phyloP scores from a whole-genome alignment of 2,888 invertebrate genomes.

The Ectemnius cavifrons region DNA sequence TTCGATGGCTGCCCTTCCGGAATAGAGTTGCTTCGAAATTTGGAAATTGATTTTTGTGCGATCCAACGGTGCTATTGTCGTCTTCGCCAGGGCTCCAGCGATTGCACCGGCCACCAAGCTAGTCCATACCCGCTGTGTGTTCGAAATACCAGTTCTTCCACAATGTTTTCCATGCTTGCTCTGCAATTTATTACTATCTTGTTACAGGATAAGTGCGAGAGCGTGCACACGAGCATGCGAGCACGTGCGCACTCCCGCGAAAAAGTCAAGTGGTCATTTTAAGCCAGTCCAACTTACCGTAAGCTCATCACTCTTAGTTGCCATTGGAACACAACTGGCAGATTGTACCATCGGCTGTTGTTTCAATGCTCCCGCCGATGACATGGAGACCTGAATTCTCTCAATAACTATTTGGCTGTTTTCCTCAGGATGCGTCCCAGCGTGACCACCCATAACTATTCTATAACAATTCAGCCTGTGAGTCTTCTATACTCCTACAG shows the following conservation, averaged over 20 bases:
- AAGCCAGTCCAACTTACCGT: slow-evolving; percentile 13
- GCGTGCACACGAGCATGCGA: too few relatives aligned
- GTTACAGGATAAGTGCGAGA: slow-evolving; percentile 1
- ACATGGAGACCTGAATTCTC: slow-evolving; percentile 57
- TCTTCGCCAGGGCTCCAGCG: slow-evolving; percentile 97
- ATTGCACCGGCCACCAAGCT: slow-evolving; percentile 94
- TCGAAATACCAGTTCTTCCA: slow-evolving; percentile 68
- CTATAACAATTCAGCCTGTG: background rate
- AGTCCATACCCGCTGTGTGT: slow-evolving; percentile 84
- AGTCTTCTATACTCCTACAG: background rate
- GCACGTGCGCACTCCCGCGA: background rate
- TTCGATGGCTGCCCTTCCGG: slow-evolving; percentile 84
- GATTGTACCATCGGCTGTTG: slow-evolving; percentile 37
- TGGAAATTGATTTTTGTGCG: slow-evolving; percentile 99
- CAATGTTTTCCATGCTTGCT: slow-evolving; percentile 7
- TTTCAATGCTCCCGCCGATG: slow-evolving; percentile 51
- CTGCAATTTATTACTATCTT: slow-evolving; percentile 24
- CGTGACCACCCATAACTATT: slow-evolving; percentile 65
- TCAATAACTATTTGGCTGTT: slow-evolving; percentile 58
- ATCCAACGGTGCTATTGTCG: slow-evolving; percentile 97
- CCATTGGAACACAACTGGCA: slow-evolving; percentile 27
- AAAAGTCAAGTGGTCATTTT: background rate
- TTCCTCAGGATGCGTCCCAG: slow-evolving; percentile 53
- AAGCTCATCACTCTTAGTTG: slow-evolving; percentile 9
- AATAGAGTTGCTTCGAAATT: slow-evolving; percentile 87